Base-by-base conservation (phyloP, 2,113 vertebrate species). In the Hystrix cristata region DNA sequence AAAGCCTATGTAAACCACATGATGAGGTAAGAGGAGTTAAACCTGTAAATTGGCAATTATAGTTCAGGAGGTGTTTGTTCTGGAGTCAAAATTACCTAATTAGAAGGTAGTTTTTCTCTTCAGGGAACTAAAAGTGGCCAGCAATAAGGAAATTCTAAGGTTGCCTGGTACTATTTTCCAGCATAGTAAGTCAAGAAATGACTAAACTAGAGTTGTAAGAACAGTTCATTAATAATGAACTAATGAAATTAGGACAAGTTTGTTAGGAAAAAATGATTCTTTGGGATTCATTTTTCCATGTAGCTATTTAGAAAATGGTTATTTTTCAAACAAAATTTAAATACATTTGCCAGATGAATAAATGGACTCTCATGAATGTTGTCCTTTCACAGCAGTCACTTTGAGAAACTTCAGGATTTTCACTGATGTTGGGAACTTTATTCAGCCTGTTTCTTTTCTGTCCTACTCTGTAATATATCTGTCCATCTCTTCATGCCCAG, bases 1-100 rank as follows among this genome's bases (percentile, higher is more conserved):
- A 99, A 99, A 97, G 98, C 99, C 76, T 99, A 99, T 76, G 99
- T 99, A 87, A 99, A 99, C 97, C 99, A 99, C 92, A 99, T 99
- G 99, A 98, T 99, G 98, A 99, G 99, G 99, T 99, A 98, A 99
- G 99, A 97, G 69, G 88, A 94, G 83, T 96, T 90, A 2, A 7
- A 53, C 65, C 25, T 74, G 71, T 96, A 67, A 53, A 94, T 91
- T 91, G 27, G 48, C 91, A 94, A n/a, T 74, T 97, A 74, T 59
- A 96, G 62, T 92, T 90, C 31, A 91, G 27, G 43, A 98, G 84
- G 53, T 95, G 78, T 96, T 46, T 67, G 72, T 94, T 94, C 80
- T 87, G 51, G 87, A 96, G 92, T 83, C 43, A 91, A 51, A 83
- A 48, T 94, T 71, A 83, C 29, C 11, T 53, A 90, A 57, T 65